Evolutionary conservation across 2,888 invertebrate genomes (phyloP).

Genomic region (Agrypnus murinus): DNA sequence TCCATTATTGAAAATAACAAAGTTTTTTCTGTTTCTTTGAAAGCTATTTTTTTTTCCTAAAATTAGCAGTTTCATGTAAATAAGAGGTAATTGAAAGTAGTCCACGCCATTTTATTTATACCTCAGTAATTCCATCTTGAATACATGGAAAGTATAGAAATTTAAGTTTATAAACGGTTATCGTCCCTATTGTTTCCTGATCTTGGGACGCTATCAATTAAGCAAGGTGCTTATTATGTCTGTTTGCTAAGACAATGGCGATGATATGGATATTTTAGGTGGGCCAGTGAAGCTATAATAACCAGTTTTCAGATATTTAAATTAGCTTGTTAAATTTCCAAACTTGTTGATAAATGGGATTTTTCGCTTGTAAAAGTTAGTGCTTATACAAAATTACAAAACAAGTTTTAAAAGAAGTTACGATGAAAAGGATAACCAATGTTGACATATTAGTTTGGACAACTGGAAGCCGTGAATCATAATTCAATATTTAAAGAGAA

Average conservation of each 20-base stretch:
- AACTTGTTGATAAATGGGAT: slow-evolving; percentile 39
- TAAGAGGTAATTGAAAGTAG: background rate
- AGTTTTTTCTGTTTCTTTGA: background rate
- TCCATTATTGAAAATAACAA: background rate
- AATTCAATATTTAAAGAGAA: slow-evolving; percentile 57
- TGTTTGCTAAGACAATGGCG: slow-evolving; percentile 61
- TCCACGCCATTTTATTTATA: too few species aligned
- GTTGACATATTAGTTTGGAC: slow-evolving; percentile 50
- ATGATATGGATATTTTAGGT: slow-evolving; percentile 55
- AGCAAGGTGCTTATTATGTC: slow-evolving; percentile 62
- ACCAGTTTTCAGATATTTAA: slow-evolving; percentile 44
- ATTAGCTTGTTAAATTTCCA: slow-evolving; percentile 43
- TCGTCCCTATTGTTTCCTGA: slow-evolving; percentile 61
- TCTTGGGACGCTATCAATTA: slow-evolving; percentile 63
- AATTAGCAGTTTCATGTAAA: background rate
- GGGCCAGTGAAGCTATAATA: slow-evolving; percentile 42
- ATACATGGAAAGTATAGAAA: background rate
- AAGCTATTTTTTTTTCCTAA: too few species aligned
- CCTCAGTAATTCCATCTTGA: too few species aligned
- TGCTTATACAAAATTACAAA: slow-evolving; percentile 9
- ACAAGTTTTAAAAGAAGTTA: slow-evolving; percentile 16
- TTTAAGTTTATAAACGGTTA: slow-evolving; percentile 52
- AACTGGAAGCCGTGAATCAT: slow-evolving; percentile 54
- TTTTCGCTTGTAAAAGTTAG: slow-evolving; percentile 31
- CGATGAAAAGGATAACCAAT: slow-evolving; percentile 22